These are phyloP conservation scores for Plodia interpunctella DNA, from an alignment of 1,140 invertebrate genomes.

Conservation along the genomic window DNA sequence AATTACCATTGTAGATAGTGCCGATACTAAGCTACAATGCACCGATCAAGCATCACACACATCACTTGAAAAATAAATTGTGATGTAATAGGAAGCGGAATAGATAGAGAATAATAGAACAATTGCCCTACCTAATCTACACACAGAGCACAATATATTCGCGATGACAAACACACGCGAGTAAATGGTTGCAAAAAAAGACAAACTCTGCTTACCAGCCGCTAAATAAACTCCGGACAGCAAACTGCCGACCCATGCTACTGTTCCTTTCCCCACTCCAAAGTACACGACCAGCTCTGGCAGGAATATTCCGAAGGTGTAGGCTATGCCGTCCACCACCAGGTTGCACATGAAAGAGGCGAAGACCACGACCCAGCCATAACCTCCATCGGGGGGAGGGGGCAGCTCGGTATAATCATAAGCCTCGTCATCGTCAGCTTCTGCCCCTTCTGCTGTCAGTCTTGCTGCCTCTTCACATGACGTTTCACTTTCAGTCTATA, in stretches of 20 bases:
- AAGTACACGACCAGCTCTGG: slow-evolving; percentile 89
- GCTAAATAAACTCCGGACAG: slow-evolving; percentile 95
- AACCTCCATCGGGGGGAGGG: slow-evolving; percentile 90
- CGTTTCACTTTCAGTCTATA: slow-evolving; percentile 91
- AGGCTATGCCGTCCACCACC: slow-evolving; percentile 98
- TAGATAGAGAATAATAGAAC: too few relatives aligned
- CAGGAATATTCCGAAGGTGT: slow-evolving; percentile 95
- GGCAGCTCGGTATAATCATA: slow-evolving; percentile 87
- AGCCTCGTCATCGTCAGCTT: slow-evolving; percentile 85
- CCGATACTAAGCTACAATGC: too few relatives aligned
- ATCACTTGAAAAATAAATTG: too few relatives aligned
- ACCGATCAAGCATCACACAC: too few relatives aligned
- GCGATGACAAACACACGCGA: too few relatives aligned
- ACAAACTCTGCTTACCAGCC: slow-evolving; percentile 83
- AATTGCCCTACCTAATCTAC: too few relatives aligned
- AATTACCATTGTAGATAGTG: too few relatives aligned
- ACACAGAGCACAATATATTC: too few relatives aligned
- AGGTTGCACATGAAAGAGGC: slow-evolving; percentile 98
- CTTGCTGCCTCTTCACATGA: slow-evolving; percentile 87
- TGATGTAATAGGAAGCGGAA: too few relatives aligned
- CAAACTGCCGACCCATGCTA: slow-evolving; percentile 95
- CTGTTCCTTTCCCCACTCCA: slow-evolving; percentile 90
- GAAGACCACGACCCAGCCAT: slow-evolving; percentile 96
- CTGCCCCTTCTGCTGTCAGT: slow-evolving; percentile 82
- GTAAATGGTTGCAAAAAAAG: slow-evolving; percentile 4